These are phyloP conservation scores for Pseudolycoriella hygida DNA, from an alignment of 2,888 invertebrate genomes.

Conservation along the genomic window DNA sequence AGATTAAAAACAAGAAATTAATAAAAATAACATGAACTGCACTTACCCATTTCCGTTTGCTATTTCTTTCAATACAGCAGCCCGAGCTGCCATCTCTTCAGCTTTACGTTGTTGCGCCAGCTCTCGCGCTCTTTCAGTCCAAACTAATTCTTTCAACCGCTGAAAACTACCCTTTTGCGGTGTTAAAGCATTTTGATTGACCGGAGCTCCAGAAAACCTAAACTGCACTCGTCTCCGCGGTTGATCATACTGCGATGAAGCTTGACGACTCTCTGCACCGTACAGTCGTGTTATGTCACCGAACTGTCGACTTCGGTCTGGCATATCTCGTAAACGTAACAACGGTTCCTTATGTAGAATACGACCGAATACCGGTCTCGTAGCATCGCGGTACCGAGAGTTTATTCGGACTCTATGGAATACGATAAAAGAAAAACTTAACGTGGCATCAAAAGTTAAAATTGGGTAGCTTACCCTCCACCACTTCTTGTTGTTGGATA, in stretches of 20 bases:
- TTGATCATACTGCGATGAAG: background rate
- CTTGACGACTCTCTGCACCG: background rate
- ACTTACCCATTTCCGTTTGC: slow-evolving; percentile 37
- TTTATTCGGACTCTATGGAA: slow-evolving; percentile 25
- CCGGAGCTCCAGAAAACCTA: slow-evolving; percentile 22
- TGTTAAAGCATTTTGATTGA: slow-evolving; percentile 16
- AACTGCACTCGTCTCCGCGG: slow-evolving; percentile 13
- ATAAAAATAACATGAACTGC: background rate
- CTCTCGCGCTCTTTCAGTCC: slow-evolving; percentile 58
- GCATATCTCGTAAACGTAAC: slow-evolving; percentile 27
- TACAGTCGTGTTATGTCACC: slow-evolving; percentile 31
- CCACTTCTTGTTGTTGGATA: slow-evolving; percentile 32
- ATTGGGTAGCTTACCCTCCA: slow-evolving; percentile 33
- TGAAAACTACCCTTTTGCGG: slow-evolving; percentile 38
- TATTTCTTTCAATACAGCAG: slow-evolving; percentile 41
- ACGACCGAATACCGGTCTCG: slow-evolving; percentile 49
- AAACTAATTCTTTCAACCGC: slow-evolving; percentile 60
- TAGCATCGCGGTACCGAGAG: slow-evolving; percentile 22
- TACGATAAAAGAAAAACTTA: no score
- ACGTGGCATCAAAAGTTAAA: background rate
- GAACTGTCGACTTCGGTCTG: slow-evolving; percentile 30
- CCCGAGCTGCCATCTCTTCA: slow-evolving; percentile 51
- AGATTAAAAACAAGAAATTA: no score
- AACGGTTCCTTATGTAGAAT: slow-evolving; percentile 52
- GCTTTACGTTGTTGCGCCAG: slow-evolving; percentile 54